Base-by-base conservation (phyloP, 2,888 invertebrate species). In the Chalcis sispes region DNA sequence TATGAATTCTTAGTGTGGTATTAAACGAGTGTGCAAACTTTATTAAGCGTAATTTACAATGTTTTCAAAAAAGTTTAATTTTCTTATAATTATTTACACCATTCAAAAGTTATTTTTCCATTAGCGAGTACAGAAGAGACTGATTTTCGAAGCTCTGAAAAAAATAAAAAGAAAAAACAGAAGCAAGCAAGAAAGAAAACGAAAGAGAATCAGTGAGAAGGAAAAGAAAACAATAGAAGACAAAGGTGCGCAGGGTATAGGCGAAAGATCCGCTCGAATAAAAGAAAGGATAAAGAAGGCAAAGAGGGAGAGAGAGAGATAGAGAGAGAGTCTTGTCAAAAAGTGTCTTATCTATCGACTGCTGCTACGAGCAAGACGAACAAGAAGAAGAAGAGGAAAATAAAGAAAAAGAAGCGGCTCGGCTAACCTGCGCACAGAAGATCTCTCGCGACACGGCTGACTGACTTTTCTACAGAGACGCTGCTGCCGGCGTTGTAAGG, bases 391-490 rank as follows among this genome's bases (percentile, higher is more conserved):
- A 75, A n/a, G 40, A 18, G 75, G 72, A n/a, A n/a, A n/a, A 77
- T 69, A 64, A 73, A 75, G 77, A 64, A 72, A 72, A 72, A 75
- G 48, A 75, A 77, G 74, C 75, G 15, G 65, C 52, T 65, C 50
- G 15, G 50, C 20, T 7, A n/a, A 8, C n/a, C 4, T 4, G 42
- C 40, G 32, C 13, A 29, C 42, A 32, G n/a, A 32, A 59, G n/a
- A n/a, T n/a, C n/a, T 29, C 54, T 61, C 23, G 54, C 56, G 76
- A 76, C 71, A 77, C 76, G 79, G 78, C 74, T 75, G 79, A 77
- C 74, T 79, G 81, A 72, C 75, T 80, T 78, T 78, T 61, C 67
- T 65, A 79, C 74, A 76, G 80, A 79, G 79, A 74, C 74, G 78
- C 71, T 74, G 79, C 46, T 18, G 32, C 52, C 36, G 40, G 1